Evolutionary conservation across 2,888 invertebrate species (phyloP), one percentile per base, ranked within the genome.

Genomic region (Tipula confusa): DNA sequence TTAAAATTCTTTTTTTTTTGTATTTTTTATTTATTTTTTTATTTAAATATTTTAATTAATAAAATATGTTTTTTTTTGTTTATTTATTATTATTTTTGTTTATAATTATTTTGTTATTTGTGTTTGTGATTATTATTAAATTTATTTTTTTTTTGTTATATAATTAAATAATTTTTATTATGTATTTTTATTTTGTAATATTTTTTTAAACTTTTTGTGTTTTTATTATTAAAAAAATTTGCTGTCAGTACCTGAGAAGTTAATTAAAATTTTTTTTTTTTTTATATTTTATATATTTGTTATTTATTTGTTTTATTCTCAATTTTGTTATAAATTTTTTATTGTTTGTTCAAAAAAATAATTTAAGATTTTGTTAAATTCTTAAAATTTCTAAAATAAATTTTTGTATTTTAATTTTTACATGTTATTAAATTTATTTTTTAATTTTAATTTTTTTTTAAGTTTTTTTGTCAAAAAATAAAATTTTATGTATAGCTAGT

Each of bases 241-340:
- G 29, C 31, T 80, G 80, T 80, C 80, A 80, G 31, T 80, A 80
- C 80, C 80, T 80, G 80, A 80, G 80, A 80, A 80, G 80, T 80
- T 80, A 80, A 80, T 80, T 64, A 64, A 64, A 64, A 64, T 64
- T 64, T 64, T 64, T 64, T 24, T 64, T 64, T 64, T 64, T 24
- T 64, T 24, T 64, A 64, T 64, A 64, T 64, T 64, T 64, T 64
- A 64, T 64, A 64, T 64, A 64, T 64, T 64, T 64, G 31, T 80
- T 80, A 80, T 80, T n/a, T n/a, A n/a, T n/a, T n/a, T n/a, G n/a
- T n/a, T 80, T 80, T 80, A 29, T 80, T 80, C 80, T 80, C 80
- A 80, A 80, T 80, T 64, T 80, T 80, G 29, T 31, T 13, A 15
- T 80, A 29, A 15, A 80, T 80, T 80, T 80, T 80, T 80, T 80